Conservation (phyloP, 2,888 invertebrate genomes). For the Coelopa pilipes region DNA sequence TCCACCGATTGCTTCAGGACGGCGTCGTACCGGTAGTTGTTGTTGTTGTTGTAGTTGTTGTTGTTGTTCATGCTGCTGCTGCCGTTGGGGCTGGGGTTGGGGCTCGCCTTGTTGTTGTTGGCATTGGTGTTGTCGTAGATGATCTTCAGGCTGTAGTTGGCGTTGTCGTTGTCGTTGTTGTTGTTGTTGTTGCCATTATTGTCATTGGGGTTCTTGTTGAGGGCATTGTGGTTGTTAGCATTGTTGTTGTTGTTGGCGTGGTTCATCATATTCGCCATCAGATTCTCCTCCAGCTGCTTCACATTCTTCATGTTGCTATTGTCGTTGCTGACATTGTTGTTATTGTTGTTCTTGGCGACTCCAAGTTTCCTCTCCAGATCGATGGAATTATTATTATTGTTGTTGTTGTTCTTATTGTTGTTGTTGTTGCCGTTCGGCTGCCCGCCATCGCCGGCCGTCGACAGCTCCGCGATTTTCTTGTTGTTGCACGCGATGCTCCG, state of each 20-base stretch:
- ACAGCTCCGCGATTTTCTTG: neutral
- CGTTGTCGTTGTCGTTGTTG: constrained; percentile 17
- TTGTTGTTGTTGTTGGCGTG: neutral
- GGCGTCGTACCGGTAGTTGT: neutral
- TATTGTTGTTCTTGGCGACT: neutral
- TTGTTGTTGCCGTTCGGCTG: neutral
- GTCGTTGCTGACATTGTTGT: neutral
- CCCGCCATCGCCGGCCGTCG: neutral
- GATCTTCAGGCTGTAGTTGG: neutral
- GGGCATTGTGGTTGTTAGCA: constrained; percentile 3
- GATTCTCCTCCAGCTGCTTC: neutral
- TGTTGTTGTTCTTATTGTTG: constrained; percentile 14
- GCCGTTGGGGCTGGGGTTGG: constrained; percentile 9
- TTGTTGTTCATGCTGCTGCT: neutral
- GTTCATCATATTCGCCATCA: neutral
- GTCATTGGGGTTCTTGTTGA: neutral
- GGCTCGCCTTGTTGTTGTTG: constrained; percentile 7
- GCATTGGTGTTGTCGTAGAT: constrained; percentile 2
- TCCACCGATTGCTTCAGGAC: neutral
- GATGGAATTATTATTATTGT: constrained; percentile 17
- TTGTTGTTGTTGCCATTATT: constrained; percentile 9
- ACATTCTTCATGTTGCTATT: neutral
- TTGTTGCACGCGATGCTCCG: neutral
- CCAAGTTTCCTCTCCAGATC: constrained; percentile 21
- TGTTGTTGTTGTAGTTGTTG: neutral